Evolutionary conservation across 2,797 vertebrate genomes (phyloP).

Genomic region (Mormyrops attenuatus): DNA sequence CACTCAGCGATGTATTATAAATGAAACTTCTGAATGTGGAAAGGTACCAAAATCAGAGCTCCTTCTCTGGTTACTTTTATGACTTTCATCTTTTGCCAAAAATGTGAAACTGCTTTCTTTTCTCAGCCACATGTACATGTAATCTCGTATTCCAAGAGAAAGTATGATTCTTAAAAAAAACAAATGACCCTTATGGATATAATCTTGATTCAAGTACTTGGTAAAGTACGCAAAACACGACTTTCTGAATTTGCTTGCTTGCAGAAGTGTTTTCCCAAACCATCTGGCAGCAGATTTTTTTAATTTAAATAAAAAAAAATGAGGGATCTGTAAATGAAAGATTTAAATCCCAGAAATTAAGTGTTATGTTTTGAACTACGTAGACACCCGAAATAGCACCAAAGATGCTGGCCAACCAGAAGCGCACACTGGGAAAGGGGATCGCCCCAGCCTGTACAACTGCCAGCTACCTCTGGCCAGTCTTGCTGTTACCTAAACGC

Average conservation of each 20-base stretch:
- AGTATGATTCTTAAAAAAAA: background rate
- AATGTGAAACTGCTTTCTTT: background rate
- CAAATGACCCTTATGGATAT: background rate
- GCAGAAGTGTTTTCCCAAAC: background rate
- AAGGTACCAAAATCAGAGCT: background rate
- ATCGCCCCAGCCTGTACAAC: background rate
- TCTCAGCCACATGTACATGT: background rate
- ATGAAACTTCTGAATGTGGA: background rate
- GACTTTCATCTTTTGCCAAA: background rate
- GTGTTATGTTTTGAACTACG: background rate
- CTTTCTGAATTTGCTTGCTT: background rate
- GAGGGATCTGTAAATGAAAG: background rate
- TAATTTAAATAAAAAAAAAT: background rate
- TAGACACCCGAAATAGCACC: background rate
- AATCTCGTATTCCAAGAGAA: background rate
- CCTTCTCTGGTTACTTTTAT: background rate
- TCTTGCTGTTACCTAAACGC: background rate
- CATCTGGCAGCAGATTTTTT: background rate
- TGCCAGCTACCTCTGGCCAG: background rate
- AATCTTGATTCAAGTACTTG: background rate
- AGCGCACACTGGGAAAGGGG: background rate
- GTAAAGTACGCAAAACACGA: background rate
- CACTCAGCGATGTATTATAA: background rate
- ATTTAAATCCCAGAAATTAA: background rate
- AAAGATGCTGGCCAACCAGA: background rate